These are phyloP conservation scores for Anisognathus igniventris DNA, from an alignment of 2,797 vertebrate species.

Conservation along the genomic window DNA sequence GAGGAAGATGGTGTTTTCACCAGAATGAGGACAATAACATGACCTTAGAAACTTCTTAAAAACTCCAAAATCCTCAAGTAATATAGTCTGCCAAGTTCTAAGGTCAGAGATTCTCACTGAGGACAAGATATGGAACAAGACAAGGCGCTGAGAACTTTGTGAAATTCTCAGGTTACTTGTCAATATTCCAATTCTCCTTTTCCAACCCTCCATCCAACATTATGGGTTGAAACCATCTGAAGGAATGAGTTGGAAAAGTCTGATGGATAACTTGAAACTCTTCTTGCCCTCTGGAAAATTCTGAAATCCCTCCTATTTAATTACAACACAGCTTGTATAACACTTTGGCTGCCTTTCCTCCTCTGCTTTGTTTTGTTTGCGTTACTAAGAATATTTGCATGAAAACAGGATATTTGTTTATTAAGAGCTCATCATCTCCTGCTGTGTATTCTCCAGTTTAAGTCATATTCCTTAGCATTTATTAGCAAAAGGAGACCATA, in stretches of 20 bases:
- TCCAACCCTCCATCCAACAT: constrained; percentile 12
- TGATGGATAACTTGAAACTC: constrained; percentile 39
- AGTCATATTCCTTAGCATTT: constrained; percentile 53
- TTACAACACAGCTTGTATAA: constrained; percentile 55
- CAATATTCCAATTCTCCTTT: constrained; percentile 19
- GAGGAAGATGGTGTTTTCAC: neutral
- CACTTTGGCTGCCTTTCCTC: constrained; percentile 52
- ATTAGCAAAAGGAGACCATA: constrained; percentile 42
- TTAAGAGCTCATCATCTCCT: constrained; percentile 60
- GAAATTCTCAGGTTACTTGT: constrained; percentile 24
- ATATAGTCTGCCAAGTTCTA: neutral
- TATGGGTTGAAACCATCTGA: constrained; percentile 12
- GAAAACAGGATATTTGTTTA: constrained; percentile 63
- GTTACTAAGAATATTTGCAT: constrained; percentile 66
- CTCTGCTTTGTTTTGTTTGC: constrained; percentile 48
- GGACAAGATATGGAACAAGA: constrained; percentile 3
- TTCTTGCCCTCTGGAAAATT: constrained; percentile 38
- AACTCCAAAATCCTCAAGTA: neutral
- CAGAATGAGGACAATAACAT: neutral
- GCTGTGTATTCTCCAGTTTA: constrained; percentile 41
- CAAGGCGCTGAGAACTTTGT: neutral
- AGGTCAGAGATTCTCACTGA: neutral
- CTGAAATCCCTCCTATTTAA: constrained; percentile 41
- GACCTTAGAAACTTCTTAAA: neutral
- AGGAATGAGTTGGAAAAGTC: constrained; percentile 26